Evolutionary conservation across 1,140 invertebrate genomes (phyloP).

Genomic region (Drosophila hydei): DNA sequence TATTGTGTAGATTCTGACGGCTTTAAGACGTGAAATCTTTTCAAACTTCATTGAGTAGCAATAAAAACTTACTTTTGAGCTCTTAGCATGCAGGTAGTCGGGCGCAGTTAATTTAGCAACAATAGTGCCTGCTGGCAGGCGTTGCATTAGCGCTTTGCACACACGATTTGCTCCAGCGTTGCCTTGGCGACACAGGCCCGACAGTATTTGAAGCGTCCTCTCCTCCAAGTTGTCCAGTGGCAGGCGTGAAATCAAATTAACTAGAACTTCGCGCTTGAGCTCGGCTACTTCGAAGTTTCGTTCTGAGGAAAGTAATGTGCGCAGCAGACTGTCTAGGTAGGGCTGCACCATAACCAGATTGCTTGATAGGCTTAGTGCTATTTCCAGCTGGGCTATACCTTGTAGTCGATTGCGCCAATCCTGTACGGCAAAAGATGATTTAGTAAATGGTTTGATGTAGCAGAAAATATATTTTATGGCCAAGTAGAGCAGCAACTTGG

Average conservation of each 20-base stretch:
- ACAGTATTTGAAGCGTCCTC: slow-evolving; percentile 85
- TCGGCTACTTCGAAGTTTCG: slow-evolving; percentile 78
- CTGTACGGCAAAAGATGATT: slow-evolving; percentile 55
- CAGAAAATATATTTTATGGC: slow-evolving; percentile 37
- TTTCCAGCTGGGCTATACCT: slow-evolving; percentile 86
- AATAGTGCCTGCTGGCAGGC: slow-evolving; percentile 87
- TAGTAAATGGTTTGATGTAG: not conserved
- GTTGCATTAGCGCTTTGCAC: slow-evolving; percentile 88
- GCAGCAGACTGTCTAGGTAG: slow-evolving; percentile 87
- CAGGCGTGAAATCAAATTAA: slow-evolving; percentile 79
- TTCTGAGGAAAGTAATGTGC: slow-evolving; percentile 85
- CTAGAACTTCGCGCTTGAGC: slow-evolving; percentile 72
- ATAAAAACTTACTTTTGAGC: slow-evolving; percentile 85
- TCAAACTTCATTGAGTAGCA: too few relatives aligned
- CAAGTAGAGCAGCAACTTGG: slow-evolving; percentile 1
- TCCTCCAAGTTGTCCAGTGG: slow-evolving; percentile 83
- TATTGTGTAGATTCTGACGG: too few relatives aligned
- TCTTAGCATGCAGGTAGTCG: slow-evolving; percentile 87
- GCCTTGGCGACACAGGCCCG: slow-evolving; percentile 86
- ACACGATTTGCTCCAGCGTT: slow-evolving; percentile 86
- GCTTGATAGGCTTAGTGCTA: slow-evolving; percentile 84
- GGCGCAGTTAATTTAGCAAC: slow-evolving; percentile 87
- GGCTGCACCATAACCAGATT: slow-evolving; percentile 85
- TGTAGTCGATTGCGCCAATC: slow-evolving; percentile 86
- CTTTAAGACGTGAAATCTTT: too few relatives aligned